phyloP scores from a whole-genome alignment of 2,888 invertebrate genomes.

The Hetaerina titia region DNA sequence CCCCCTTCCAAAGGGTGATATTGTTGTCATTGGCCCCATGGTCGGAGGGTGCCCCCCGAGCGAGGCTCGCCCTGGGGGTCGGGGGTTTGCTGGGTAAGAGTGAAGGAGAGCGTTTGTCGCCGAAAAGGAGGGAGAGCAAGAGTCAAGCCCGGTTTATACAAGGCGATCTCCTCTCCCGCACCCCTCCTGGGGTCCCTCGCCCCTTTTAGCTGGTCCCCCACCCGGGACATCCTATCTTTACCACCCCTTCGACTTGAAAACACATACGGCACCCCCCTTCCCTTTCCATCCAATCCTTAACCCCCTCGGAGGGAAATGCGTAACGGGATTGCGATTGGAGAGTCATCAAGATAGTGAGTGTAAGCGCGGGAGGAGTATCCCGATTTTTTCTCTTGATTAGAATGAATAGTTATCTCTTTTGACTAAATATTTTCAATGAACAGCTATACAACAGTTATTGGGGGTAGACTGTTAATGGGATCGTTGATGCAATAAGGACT shows the following conservation, averaged over 20 bases:
- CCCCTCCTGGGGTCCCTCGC: not conserved
- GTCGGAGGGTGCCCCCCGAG: not conserved
- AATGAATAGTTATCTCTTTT: not conserved
- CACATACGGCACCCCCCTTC: not conserved
- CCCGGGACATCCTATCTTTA: not conserved
- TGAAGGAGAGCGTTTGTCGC: slow-evolving; percentile 56
- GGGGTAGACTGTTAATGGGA: not conserved
- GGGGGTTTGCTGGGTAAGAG: not conserved
- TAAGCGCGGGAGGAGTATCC: not conserved
- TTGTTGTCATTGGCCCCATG: not conserved
- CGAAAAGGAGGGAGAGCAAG: not conserved
- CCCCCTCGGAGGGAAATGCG: not conserved
- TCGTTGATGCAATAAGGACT: not conserved
- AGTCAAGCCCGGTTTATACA: slow-evolving; percentile 21
- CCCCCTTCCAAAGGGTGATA: not conserved
- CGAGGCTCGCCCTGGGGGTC: not conserved
- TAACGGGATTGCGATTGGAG: slow-evolving; percentile 32
- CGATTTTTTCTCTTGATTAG: not conserved
- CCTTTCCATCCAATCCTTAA: not conserved
- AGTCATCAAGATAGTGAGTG: not conserved
- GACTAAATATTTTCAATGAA: not conserved
- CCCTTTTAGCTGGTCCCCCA: not conserved
- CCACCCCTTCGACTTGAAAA: not conserved
- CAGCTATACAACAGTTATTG: not conserved
- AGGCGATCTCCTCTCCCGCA: not conserved